Evolutionary conservation across 2,888 invertebrate species (phyloP).

Genomic region (Orthosia gothica): DNA sequence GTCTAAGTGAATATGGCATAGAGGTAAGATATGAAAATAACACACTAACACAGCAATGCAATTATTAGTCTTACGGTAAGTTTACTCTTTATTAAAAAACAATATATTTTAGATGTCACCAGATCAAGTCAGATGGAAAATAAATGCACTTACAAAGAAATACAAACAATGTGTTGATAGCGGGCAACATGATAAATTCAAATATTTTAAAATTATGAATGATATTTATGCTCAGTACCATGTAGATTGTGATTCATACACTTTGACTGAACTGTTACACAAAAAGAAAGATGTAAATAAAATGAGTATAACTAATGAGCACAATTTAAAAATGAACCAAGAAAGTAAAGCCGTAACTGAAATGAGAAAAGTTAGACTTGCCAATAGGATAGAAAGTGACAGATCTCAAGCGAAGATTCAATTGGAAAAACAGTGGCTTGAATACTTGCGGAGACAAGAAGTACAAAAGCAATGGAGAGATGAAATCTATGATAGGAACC

Average conservation of each 20-base stretch:
- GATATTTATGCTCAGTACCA: slow-evolving; percentile 77
- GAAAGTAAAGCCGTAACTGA: slow-evolving; percentile 78
- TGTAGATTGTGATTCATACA: slow-evolving; percentile 74
- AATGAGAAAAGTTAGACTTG: slow-evolving; percentile 78
- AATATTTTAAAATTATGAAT: slow-evolving; percentile 78
- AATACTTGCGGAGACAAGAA: slow-evolving; percentile 77
- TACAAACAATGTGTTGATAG: slow-evolving; percentile 78
- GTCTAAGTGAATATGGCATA: slow-evolving; percentile 75
- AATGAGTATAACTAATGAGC: slow-evolving; percentile 38
- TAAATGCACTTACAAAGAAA: slow-evolving; percentile 80
- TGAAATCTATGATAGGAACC: slow-evolving; percentile 72
- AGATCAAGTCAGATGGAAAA: slow-evolving; percentile 82
- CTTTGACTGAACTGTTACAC: slow-evolving; percentile 69
- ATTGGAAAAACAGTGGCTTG: slow-evolving; percentile 80
- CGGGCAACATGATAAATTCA: slow-evolving; percentile 75
- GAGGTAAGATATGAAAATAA: slow-evolving; percentile 66
- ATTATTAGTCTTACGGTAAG: background rate
- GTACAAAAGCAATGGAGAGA: slow-evolving; percentile 71
- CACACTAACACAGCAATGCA: background rate
- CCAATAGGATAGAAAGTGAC: slow-evolving; percentile 79
- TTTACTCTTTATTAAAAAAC: background rate
- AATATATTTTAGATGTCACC: slow-evolving; percentile 74
- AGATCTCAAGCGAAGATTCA: slow-evolving; percentile 78
- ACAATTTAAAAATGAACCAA: slow-evolving; percentile 40
- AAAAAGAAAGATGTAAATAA: slow-evolving; percentile 63